Base-by-base conservation (phyloP, 2,888 invertebrate genomes). In the Dusona sp. region DNA sequence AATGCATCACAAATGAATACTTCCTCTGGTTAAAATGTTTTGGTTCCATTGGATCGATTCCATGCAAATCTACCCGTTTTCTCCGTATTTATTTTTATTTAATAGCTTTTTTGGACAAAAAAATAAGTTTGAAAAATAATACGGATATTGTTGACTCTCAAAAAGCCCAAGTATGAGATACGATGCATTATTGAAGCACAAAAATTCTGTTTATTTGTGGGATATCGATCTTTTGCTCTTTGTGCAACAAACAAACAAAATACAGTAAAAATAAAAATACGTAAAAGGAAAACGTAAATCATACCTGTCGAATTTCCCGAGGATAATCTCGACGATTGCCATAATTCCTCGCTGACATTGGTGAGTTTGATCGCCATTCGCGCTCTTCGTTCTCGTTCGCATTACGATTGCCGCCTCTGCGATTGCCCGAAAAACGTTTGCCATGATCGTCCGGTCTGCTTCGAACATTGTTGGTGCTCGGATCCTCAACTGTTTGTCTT, bases 321-420 rank as follows among this genome's bases (percentile, higher is more conserved):
- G 89, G 86, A 89, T 90, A 91, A 64, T 94, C 93, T 79, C 92
- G 90, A 16, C 92, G 91, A 86, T 90, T 92, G 51, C 92, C 91
- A 80, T 88, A 91, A 88, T 92, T 92, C 88, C 92, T 91, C 19
- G 81, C 89, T 1, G 92, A 90, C 48, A 90, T 80, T 33, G 94
- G 93, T n/a, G 94, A 93, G 77, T 93, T 93, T 33, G 92, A 89
- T 88, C 93, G 91, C 92, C 93, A 93, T 36, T 84, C 87, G 48
- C 91, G 91, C 29, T 94, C 93, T 48, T 94, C 93, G 67, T 92
- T 93, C 84, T 94, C 93, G 85, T 89, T 92, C 3, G 87, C 82
- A 78, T 92, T 91, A 19, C 90, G 90, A 88, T 90, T 91, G 8
- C 82, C 75, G 16, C 82, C 75, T 36, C 91, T 86, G n/a, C 92